phyloP scores from a whole-genome alignment of 2,113 vertebrate genomes.

The Eptesicus fuscus region DNA sequence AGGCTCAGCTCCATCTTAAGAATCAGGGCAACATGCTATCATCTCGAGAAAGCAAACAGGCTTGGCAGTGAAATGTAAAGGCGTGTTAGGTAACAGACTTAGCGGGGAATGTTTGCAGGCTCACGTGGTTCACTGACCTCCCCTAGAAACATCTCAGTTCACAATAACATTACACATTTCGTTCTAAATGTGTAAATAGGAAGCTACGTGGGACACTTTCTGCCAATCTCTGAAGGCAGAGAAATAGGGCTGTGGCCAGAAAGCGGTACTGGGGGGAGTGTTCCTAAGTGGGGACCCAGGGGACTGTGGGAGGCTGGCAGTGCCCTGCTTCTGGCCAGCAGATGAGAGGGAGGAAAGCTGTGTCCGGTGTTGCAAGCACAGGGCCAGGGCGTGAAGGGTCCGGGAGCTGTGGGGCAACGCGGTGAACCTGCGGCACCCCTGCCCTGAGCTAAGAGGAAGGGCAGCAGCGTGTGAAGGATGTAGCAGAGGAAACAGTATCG shows the following conservation, averaged over 20 bases:
- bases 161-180: background rate
- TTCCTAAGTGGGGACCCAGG: background rate
- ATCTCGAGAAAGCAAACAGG: background rate
- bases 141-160: background rate
- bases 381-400: background rate
- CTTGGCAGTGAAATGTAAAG: background rate
- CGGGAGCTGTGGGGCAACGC: fast-evolving
- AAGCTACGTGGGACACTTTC: background rate
- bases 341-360: background rate
- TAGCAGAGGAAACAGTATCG: background rate
- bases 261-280: too few relatives aligned
- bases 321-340: background rate
- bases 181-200: background rate
- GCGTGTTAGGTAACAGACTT: background rate
- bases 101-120: background rate
- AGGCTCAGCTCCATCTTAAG: too few relatives aligned
- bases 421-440: background rate
- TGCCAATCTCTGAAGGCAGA: background rate
- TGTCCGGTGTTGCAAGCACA: background rate
- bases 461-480: fast-evolving
- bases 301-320: background rate
- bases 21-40: background rate
- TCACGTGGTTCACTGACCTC: background rate
- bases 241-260: background rate
- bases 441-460: fast-evolving